Evolutionary conservation across 1,140 invertebrate genomes (phyloP).

Genomic region (Neodiprion fabricii): DNA sequence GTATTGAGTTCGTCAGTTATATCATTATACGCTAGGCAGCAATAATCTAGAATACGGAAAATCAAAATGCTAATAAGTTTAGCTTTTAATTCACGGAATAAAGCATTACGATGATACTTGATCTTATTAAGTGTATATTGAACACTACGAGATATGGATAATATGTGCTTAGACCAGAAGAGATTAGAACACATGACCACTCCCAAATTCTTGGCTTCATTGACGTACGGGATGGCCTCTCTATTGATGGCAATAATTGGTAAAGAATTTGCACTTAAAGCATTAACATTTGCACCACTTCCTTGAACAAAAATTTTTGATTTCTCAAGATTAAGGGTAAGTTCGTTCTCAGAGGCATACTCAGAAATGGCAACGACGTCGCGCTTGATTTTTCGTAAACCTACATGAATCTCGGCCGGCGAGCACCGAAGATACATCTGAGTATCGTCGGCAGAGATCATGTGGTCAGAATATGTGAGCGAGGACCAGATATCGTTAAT

Average conservation of each 20-base stretch:
- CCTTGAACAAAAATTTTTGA: neutral
- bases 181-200: constrained; percentile 9
- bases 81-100: neutral
- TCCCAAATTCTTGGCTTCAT: constrained; percentile 10
- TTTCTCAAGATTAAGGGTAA: neutral
- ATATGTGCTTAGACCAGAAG: constrained; percentile 13
- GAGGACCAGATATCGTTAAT: constrained; percentile 13
- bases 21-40: neutral
- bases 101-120: constrained; percentile 11
- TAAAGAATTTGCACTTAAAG: neutral
- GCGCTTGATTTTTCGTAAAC: neutral
- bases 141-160: neutral
- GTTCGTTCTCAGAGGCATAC: neutral
- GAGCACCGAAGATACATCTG: constrained; percentile 9
- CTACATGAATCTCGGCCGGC: neutral
- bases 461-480: neutral
- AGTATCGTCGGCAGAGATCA: constrained; percentile 14
- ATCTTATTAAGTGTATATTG: constrained; percentile 18
- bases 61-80: constrained; percentile 3
- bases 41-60: constrained; percentile 8
- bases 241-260: neutral
- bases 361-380: constrained; percentile 11
- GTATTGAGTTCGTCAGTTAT: neutral
- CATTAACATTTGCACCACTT: neutral
- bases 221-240: neutral